Evolutionary conservation across 2,888 invertebrate species (phyloP), one percentile per base, ranked within the genome.

Genomic region (Invenusta paracnida): DNA sequence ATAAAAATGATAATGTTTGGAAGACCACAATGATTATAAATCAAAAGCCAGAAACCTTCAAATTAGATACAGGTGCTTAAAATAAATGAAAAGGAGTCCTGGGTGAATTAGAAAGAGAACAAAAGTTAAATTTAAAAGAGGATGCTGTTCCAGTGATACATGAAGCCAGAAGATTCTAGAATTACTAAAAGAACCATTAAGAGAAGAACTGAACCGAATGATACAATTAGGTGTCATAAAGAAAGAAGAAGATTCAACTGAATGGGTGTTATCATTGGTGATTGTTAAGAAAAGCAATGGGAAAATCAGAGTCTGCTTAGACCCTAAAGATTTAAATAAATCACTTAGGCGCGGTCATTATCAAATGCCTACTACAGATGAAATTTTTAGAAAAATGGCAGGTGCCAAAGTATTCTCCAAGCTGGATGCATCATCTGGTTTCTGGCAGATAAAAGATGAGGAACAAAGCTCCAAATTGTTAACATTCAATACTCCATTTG

Each of bases 241-340:
- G 25, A 87, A 87, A 86, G 87, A 88, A 11, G 84, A 85, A 81
- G 86, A 88, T 67, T 88, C 88, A 5, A 88, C 88, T 67, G 87
- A 87, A 30, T 89, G 89, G 88, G 88, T 88, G 5, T 88, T 84
- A 85, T 87, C 85, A n/a, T 27, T 88, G 67, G 87, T 87, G n/a
- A 82, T 87, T 48, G 87, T 87, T n/a, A 29, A 86, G 73, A 87
- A 87, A 85, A 73, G 84, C 66, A 87, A 86, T 81, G 88, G 88
- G 17, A 88, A 88, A 85, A 27, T 89, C 2, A 67, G 88, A 27
- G 81, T 88, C 11, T 89, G 88, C 66, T 23, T 88, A 11, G 89
- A 88, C 82, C 88, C 88, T 0, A 85, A 82, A 79, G 87, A 88
- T 66, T 30, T 89, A 30, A 89, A 89, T 79, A 86, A 87, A 82